Evolutionary conservation across 2,797 vertebrate species (phyloP), one percentile per base, ranked within the genome.

Genomic region (Karalla daura): DNA sequence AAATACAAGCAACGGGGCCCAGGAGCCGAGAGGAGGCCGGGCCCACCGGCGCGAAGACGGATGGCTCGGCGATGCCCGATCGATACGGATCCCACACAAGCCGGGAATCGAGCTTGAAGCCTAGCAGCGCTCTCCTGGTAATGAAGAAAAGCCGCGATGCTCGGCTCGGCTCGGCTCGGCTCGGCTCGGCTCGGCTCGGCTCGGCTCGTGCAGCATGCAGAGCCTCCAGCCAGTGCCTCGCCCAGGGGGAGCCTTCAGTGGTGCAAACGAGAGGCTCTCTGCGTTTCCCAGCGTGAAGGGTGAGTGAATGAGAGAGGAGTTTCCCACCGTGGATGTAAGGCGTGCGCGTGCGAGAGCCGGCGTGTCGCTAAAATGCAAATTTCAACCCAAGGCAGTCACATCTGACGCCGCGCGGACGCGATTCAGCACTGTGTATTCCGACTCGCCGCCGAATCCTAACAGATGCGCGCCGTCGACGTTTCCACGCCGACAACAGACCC

Each of bases 11-110:
- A 55, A 17, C 21, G 7, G 50, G n/a, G 43, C 58, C 60, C 14
- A 23, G 50, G 51, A 52, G 60, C 77, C n/a, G 24, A 51, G 52
- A n/a, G 39, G 47, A 58, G n/a, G 28, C 52, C 23, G 5, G 40
- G 58, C 54, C 60, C 25, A 36, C 64, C 58, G 25, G 72, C 63
- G 32, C n/a, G 36, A 75, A 81, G 73, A 88, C 62, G 65, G 67
- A 86, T 86, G 59, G 27, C 62, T 80, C 63, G 54, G 63, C 59
- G 50, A 44, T 33, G 15, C 36, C 70, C 18, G 20, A 85, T 91
- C 82, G 58, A 88, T 89, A 70, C 17, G 23, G 33, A 70, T 70
- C 63, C 46, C 47, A 63, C 80, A 65, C 67, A 76, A 50, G 60
- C 43, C 7, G 60, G 50, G 62, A 70, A 70, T 73, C 25, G 63